These are phyloP conservation scores for Drosophila monieri DNA, from an alignment of 2,888 invertebrate species.

Conservation along the genomic window DNA sequence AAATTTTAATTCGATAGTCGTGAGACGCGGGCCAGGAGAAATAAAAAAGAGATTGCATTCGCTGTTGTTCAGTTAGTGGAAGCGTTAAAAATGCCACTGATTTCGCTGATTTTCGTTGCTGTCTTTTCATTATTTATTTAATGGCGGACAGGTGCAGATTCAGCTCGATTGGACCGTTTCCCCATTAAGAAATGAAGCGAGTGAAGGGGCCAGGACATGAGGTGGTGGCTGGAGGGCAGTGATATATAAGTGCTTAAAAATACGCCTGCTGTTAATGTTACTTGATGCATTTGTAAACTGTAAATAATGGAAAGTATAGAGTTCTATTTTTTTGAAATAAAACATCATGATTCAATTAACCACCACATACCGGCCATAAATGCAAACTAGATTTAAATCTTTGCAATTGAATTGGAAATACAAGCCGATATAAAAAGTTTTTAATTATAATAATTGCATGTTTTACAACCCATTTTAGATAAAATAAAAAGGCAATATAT, in stretches of 20 bases:
- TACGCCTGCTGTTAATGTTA: conserved; percentile 12
- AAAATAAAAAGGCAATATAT: not conserved
- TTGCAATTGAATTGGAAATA: conserved; percentile 23
- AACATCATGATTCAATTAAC: conserved; percentile 31
- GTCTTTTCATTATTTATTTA: conserved; percentile 46
- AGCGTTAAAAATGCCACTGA: conserved; percentile 59
- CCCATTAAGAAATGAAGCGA: conserved; percentile 63
- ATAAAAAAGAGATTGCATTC: conserved; percentile 28
- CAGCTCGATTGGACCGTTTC: conserved; percentile 35
- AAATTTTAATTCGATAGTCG: conserved; percentile 65
- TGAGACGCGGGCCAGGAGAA: conserved; percentile 22
- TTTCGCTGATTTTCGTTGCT: conserved; percentile 47
- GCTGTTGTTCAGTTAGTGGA: conserved; percentile 40
- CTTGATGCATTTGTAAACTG: conserved; percentile 17
- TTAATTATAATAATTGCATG: not conserved
- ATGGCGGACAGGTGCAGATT: conserved; percentile 42
- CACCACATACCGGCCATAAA: conserved; percentile 1
- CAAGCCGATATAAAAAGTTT: not conserved
- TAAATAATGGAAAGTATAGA: conserved; percentile 5
- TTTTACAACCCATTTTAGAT: conserved; percentile 2
- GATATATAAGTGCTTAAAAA: conserved; percentile 11
- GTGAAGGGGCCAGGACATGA: not conserved
- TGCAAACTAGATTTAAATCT: conserved; percentile 18
- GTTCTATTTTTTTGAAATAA: not conserved
- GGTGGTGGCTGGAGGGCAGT: conserved; percentile 2